These are phyloP conservation scores for Acrocephalus kingi DNA, from an alignment of 2,113 vertebrate genomes.

Conservation along the genomic window DNA sequence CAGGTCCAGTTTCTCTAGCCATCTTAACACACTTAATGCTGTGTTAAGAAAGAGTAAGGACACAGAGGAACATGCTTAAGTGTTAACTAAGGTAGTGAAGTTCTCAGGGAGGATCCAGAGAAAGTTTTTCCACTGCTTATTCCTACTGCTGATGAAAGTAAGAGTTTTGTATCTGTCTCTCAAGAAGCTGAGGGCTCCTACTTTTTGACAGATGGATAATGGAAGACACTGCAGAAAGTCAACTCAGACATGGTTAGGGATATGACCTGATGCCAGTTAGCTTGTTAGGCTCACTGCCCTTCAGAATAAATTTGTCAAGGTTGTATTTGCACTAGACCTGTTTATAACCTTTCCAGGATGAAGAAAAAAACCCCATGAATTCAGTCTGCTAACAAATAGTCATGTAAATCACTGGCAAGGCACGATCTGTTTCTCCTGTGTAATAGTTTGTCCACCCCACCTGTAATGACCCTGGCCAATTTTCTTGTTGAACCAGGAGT, in stretches of 20 bases:
- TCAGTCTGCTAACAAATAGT: background rate
- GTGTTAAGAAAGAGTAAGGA: background rate
- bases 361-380: background rate
- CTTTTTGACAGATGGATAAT: background rate
- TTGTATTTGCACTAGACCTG: background rate
- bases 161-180: background rate
- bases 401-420: background rate
- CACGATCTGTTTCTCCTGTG: background rate
- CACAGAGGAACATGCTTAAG: too few species aligned
- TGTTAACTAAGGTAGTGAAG: background rate
- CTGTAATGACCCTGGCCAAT: background rate
- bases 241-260: background rate
- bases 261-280: background rate
- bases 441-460: background rate
- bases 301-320: conserved; percentile 44
- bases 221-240: background rate
- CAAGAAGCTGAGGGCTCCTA: background rate
- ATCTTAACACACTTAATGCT: background rate
- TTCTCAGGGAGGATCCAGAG: background rate
- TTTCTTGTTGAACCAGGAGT: background rate
- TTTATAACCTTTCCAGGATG: background rate
- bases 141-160: background rate
- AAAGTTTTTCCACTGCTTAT: background rate
- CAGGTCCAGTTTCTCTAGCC: background rate
- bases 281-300: background rate